Evolutionary conservation across 2,113 vertebrate genomes (phyloP).

Genomic region (Charina bottae): DNA sequence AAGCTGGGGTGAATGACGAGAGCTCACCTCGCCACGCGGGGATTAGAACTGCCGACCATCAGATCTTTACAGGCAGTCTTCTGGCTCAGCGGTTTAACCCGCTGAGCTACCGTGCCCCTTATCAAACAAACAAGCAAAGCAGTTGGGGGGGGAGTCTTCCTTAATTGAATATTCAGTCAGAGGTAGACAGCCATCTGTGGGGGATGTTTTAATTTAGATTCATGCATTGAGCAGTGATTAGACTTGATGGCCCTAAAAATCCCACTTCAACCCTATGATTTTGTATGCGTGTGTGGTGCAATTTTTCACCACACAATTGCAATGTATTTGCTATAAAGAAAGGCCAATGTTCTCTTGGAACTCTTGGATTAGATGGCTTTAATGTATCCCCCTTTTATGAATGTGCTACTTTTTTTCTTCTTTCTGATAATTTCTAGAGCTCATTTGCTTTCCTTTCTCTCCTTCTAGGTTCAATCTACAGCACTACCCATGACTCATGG

Average conservation of each 20-base stretch:
- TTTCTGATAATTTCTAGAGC: not conserved
- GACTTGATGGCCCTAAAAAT: not conserved
- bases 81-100: too few species aligned
- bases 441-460: not conserved
- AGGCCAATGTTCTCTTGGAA: not conserved
- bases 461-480: not conserved
- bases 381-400: not conserved
- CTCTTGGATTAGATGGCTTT: not conserved
- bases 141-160: not conserved
- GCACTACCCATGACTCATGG: not conserved
- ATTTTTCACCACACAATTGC: not conserved
- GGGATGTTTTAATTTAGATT: not conserved
- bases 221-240: not conserved
- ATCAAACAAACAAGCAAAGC: not conserved
- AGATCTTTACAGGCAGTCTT: too few species aligned
- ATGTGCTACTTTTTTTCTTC: not conserved
- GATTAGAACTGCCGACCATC: too few species aligned
- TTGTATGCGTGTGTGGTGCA: not conserved
- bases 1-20: too few species aligned
- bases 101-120: too few species aligned
- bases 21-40: too few species aligned
- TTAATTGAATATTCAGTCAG: not conserved
- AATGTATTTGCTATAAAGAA: not conserved
- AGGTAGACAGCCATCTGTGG: not conserved
- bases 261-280: not conserved